Percentiles rank a stretch among this genome's conserved stretches.
These are phyloP conservation scores for Himalopsyche japonica DNA, from an alignment of 2,888 invertebrate species.

Conservation along the genomic window DNA sequence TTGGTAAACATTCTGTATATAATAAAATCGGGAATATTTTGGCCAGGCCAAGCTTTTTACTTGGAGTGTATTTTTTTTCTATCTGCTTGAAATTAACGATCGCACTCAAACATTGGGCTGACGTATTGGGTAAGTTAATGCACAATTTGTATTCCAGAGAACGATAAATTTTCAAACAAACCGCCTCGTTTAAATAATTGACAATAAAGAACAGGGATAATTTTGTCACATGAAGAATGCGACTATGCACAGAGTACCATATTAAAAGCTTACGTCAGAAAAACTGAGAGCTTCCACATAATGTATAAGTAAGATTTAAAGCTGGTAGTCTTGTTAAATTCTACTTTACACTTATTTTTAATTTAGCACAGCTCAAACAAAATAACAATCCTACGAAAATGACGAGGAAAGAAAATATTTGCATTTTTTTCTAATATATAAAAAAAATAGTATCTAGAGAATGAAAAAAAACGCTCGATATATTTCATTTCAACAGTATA, in stretches of 20 bases:
- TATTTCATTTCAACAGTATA: too few species aligned
- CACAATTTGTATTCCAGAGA: conserved; percentile 19
- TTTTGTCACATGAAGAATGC: background rate
- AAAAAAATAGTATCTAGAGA: too few species aligned
- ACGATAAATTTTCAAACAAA: conserved; percentile 2
- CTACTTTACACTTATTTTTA: too few species aligned
- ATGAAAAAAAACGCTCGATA: too few species aligned
- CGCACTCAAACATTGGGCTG: conserved; percentile 11
- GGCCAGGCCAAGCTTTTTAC: background rate
- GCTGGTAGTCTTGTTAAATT: too few species aligned
- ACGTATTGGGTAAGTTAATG: conserved; percentile 7
- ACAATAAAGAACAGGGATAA: background rate
- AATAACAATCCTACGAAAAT: too few species aligned
- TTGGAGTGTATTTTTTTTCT: background rate
- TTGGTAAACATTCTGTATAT: background rate
- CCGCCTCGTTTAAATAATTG: background rate
- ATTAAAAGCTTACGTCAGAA: too few species aligned
- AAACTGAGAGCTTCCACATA: too few species aligned
- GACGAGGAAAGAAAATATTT: too few species aligned
- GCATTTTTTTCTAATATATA: too few species aligned
- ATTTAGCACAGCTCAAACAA: too few species aligned
- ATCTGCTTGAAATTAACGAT: conserved; percentile 17
- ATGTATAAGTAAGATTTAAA: too few species aligned
- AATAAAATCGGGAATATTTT: background rate
- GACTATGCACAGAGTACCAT: background rate